Evolutionary conservation across 2,888 invertebrate genomes (phyloP), one percentile per base, ranked within the genome.

Genomic region (Unio pictorum): DNA sequence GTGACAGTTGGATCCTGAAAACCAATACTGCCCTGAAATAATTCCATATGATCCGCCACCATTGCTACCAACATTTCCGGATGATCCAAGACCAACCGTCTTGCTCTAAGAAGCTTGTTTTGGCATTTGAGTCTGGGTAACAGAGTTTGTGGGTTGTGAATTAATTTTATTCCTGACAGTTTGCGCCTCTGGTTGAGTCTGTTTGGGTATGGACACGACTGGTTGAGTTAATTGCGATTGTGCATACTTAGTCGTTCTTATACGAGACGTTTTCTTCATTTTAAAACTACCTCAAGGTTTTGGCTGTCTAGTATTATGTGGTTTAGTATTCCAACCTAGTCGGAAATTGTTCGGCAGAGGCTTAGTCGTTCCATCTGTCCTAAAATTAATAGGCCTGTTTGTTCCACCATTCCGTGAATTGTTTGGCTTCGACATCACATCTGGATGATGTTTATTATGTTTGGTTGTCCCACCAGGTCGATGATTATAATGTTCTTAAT

Each of bases 291-390:
- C 61, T 6, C 61, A 57, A 17, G 67, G 61, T 64, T 55, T 62
- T 28, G 55, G 66, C 18, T 28, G 66, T 18, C 57, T 56, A 57
- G 18, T 62, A 60, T 57, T 71, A 61, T 54, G 63, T 20, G 71
- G 73, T 56, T 58, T 66, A 1, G 69, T 77, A 26, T 59, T 71
- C 1, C 68, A 68, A 26, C 72, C 71, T 23, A 75, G 73, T 54
- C 55, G 69, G 1, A 66, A 56, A 30, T 65, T 59, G n/a, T 68
- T 68, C 18, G 73, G 65, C 28, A 30, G 61, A 4, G 34, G 34
- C 1, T 7, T 34, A 34, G 34, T 34, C 7, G 34, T 34, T 7
- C 34, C 34, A 34, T 6, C 34, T 7, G 34, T 4, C 6, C 34
- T 3, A 34, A 6, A 7, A 34, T 34, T 34, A 34, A 5, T 34